These are phyloP conservation scores for Dromiciops gliroides DNA, from an alignment of 2,113 vertebrate genomes.

Conservation along the genomic window DNA sequence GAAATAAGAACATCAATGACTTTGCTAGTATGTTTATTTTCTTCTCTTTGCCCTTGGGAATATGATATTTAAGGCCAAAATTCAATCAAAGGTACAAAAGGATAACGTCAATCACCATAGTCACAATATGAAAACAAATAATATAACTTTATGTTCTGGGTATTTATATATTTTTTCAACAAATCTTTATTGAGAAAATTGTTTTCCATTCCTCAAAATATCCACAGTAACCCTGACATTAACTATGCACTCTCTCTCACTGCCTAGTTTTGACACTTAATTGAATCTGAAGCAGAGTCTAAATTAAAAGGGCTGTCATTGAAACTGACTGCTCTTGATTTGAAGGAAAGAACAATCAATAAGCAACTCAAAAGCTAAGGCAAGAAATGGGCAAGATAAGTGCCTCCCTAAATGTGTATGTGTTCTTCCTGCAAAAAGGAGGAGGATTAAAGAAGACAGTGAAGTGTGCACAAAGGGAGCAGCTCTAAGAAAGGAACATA, in stretches of 20 bases:
- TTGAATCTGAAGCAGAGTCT: slow-evolving; percentile 73
- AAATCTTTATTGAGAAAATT: slow-evolving; percentile 71
- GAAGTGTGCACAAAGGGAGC: not conserved
- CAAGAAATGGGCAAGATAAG: not conserved
- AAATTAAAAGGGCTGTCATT: slow-evolving; percentile 67
- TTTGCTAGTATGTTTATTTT: slow-evolving; percentile 41
- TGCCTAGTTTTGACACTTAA: slow-evolving; percentile 73
- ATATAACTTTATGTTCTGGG: slow-evolving; percentile 75
- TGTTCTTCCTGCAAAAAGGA: slow-evolving; percentile 15
- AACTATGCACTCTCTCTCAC: slow-evolving; percentile 73
- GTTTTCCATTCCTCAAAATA: slow-evolving; percentile 63
- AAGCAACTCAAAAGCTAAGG: slow-evolving; percentile 60
- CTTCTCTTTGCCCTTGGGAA: slow-evolving; percentile 28
- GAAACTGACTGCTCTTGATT: slow-evolving; percentile 76
- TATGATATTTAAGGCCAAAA: slow-evolving; percentile 63
- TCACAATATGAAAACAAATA: slow-evolving; percentile 72
- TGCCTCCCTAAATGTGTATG: not conserved
- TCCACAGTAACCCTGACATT: slow-evolving; percentile 52
- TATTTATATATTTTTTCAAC: slow-evolving; percentile 76
- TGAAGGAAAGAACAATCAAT: slow-evolving; percentile 70
- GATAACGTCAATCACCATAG: slow-evolving; percentile 63
- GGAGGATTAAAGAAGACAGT: not conserved
- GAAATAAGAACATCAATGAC: slow-evolving; percentile 46
- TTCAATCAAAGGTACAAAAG: slow-evolving; percentile 73
- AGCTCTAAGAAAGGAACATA: not conserved